These are phyloP conservation scores for Chaitophorus viminalis DNA, from an alignment of 2,888 invertebrate species.

Conservation along the genomic window DNA sequence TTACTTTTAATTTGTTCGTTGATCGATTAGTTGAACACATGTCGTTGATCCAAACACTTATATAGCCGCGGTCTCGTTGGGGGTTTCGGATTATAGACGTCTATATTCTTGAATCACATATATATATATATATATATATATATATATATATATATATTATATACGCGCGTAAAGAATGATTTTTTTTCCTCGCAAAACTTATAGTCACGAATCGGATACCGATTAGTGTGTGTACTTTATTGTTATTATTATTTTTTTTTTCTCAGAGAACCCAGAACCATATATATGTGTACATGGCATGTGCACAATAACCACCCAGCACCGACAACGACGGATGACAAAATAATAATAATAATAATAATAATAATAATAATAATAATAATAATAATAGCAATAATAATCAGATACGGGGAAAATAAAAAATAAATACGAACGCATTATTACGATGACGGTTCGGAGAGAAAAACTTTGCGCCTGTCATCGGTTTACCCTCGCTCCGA, in stretches of 20 bases:
- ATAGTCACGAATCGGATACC: too few relatives aligned
- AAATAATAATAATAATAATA: slow-evolving; percentile 28
- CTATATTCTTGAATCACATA: too few relatives aligned
- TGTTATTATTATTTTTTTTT: not conserved
- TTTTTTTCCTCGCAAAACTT: too few relatives aligned
- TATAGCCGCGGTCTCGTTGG: too few relatives aligned
- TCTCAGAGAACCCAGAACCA: not conserved
- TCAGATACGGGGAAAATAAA: slow-evolving; percentile 13
- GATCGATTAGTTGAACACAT: too few relatives aligned
- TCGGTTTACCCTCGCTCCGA: not conserved
- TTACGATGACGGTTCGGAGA: not conserved
- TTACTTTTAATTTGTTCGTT: too few relatives aligned
- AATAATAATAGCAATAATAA: not conserved
- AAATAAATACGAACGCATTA: not conserved
- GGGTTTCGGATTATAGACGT: too few relatives aligned
- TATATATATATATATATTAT: too few relatives aligned
- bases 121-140: too few relatives aligned
- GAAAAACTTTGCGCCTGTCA: slow-evolving; percentile 27
- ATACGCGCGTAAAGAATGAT: too few relatives aligned
- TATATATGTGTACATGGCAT: not conserved
- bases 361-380: not conserved
- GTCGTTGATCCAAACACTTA: too few relatives aligned
- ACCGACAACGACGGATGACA: not conserved
- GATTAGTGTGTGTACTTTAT: too few relatives aligned
- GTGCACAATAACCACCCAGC: not conserved